Conservation (phyloP, 2,888 invertebrate species). For the Brachylomia viminalis region DNA sequence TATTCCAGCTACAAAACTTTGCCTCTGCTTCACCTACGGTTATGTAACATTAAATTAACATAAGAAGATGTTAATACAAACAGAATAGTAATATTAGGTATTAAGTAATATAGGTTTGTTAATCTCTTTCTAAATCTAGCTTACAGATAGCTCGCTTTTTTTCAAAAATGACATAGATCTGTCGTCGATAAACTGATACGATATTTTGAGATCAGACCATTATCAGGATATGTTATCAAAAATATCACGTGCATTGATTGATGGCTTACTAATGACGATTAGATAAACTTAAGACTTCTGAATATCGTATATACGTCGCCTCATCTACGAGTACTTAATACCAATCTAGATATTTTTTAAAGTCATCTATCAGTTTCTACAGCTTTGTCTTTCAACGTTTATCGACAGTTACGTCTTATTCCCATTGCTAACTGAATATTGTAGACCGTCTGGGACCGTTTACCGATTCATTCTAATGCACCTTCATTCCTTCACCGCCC, state of each 20-base stretch:
- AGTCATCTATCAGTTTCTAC: not conserved
- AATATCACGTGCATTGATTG: constrained; percentile 16
- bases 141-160: constrained; percentile 5
- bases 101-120: too few species aligned
- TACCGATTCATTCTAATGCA: constrained; percentile 24
- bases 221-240: constrained; percentile 26
- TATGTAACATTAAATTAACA: constrained; percentile 84
- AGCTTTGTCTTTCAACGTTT: constrained; percentile 6
- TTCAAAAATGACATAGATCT: not conserved
- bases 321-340: not conserved
- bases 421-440: not conserved
- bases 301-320: not conserved
- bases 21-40: constrained; percentile 80
- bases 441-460: constrained; percentile 15
- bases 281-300: not conserved
- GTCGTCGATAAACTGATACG: constrained; percentile 1
- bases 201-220: constrained; percentile 11
- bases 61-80: too few species aligned
- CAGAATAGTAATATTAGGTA: too few species aligned
- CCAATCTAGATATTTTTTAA: constrained; percentile 12
- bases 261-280: constrained; percentile 22
- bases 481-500: not conserved
- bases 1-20: constrained; percentile 83
- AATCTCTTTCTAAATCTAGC: not conserved
- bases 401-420: constrained; percentile 26